Evolutionary conservation across 2,113 vertebrate genomes (phyloP), one percentile per base, ranked within the genome.

Genomic region (Microtus pennsylvanicus): DNA sequence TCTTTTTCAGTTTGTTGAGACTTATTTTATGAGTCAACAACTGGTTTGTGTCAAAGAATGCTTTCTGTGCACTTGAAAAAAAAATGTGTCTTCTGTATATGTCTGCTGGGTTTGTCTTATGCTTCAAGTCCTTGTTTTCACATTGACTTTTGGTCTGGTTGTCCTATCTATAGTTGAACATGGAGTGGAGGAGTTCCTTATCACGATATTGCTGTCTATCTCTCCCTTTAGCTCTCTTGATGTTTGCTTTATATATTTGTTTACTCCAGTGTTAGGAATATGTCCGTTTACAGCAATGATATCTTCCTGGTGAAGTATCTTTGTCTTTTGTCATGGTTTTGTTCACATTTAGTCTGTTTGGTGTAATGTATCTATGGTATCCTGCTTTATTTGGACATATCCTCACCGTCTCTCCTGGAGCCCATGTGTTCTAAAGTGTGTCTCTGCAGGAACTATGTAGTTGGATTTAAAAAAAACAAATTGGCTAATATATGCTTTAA

Each of bases 1-100:
- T 74, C 69, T 82, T 91, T 45, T 81, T 82, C 30, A 81, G 78
- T 82, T 88, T 61, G 75, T 94, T 78, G 30, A 72, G 74, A 69
- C 91, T 87, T 77, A 13, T 35, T 47, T 72, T 82, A 45, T 94
- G 33, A 58, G 33, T 45, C 74, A 50, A 74, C 26, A 19, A 38
- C 22, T 47, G 45, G 33, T 82, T 45, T 75, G 42, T 87, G 61
- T 82, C 81, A 81, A 38, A 81, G 65, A 72, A 65, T 61, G 38
- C 69, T 72, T 45, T n/a, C 9, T 28, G 75, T 89, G 24, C 19
- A 30, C 17, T 94, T 30, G 33, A 47, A 30, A 69, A 52, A 52
- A 82, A 78, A 75, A 58, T 70, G 52, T 61, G 50, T 61, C 19
- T 38, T 61, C 77, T 75, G 22, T 74, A 21, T 47, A 3, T 70